Evolutionary conservation across 2,888 invertebrate species (phyloP).

Genomic region (Nomada lathburiana): DNA sequence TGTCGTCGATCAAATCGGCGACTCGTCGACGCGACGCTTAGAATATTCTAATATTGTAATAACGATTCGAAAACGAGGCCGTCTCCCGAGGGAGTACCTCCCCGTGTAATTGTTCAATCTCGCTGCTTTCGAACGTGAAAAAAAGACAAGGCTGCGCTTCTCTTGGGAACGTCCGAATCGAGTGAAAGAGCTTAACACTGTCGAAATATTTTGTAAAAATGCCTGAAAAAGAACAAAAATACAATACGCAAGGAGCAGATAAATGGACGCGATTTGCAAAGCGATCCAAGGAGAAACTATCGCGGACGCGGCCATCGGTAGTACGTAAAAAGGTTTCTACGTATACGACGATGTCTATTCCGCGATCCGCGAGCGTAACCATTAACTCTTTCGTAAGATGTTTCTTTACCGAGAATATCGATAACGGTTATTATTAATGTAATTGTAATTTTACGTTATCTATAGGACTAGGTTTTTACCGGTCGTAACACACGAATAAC

Average conservation of each 20-base stretch:
- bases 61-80: constrained; percentile 42
- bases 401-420: constrained; percentile 68
- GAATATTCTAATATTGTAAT: constrained; percentile 52
- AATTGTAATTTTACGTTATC: constrained; percentile 72
- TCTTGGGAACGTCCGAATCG: constrained; percentile 37
- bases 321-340: background rate
- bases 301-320: background rate
- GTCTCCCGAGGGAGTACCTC: background rate
- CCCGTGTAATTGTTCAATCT: background rate
- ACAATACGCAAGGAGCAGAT: background rate
- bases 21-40: constrained; percentile 39
- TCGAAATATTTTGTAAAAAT: constrained; percentile 61
- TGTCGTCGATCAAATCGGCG: background rate
- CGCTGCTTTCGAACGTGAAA: constrained; percentile 11
- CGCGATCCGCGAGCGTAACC: constrained; percentile 23
- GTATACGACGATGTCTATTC: constrained; percentile 10
- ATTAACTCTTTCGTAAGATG: constrained; percentile 49
- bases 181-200: constrained; percentile 60
- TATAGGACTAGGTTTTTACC: constrained; percentile 59
- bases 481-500: constrained; percentile 27
- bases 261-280: constrained; percentile 26
- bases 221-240: background rate
- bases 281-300: constrained; percentile 34
- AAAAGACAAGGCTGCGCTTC: constrained; percentile 1
- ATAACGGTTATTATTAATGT: constrained; percentile 73